A percentile compares a stretch with the other conserved stretches of the same genome.
Conservation (phyloP, 1,140 invertebrate species). For the Papilio glaucus region DNA sequence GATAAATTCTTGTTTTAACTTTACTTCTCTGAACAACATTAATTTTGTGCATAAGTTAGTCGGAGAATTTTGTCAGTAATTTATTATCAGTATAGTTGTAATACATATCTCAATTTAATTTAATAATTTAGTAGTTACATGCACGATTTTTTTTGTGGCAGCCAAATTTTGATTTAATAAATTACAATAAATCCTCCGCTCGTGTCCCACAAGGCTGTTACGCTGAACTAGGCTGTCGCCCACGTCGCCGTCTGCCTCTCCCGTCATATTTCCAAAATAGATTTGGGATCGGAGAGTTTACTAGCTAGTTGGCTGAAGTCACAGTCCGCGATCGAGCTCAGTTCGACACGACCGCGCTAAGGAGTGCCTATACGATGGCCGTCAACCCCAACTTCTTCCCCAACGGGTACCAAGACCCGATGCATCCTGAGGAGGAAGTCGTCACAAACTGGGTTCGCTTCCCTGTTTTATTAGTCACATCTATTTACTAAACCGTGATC, state of each 20-base stretch:
- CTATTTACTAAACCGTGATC: neutral
- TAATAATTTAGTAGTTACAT: too few species aligned
- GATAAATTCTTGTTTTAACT: neutral
- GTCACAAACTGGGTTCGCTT: slow-evolving; percentile 79
- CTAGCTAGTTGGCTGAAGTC: slow-evolving; percentile 70
- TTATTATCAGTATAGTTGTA: neutral
- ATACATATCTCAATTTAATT: neutral
- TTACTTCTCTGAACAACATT: neutral
- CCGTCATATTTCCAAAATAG: slow-evolving; percentile 82
- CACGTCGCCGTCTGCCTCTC: slow-evolving; percentile 69
- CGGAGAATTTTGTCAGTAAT: neutral
- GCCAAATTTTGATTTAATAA: slow-evolving; percentile 42
- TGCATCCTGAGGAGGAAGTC: slow-evolving; percentile 77
- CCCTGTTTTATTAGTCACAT: neutral
- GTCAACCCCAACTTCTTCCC: slow-evolving; percentile 79
- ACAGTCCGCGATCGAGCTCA: slow-evolving; percentile 73
- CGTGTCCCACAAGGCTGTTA: slow-evolving; percentile 62
- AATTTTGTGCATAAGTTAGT: neutral
- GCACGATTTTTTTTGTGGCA: slow-evolving; percentile 32
- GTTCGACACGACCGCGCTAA: slow-evolving; percentile 65
- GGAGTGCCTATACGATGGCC: slow-evolving; percentile 65
- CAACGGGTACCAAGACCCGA: slow-evolving; percentile 80
- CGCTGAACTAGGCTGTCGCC: slow-evolving; percentile 65
- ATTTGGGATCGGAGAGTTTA: slow-evolving; percentile 79
- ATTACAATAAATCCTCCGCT: slow-evolving; percentile 48